Base-by-base conservation (phyloP, 92 coral and sea anemone species). In the Blastomussa wellsi region DNA sequence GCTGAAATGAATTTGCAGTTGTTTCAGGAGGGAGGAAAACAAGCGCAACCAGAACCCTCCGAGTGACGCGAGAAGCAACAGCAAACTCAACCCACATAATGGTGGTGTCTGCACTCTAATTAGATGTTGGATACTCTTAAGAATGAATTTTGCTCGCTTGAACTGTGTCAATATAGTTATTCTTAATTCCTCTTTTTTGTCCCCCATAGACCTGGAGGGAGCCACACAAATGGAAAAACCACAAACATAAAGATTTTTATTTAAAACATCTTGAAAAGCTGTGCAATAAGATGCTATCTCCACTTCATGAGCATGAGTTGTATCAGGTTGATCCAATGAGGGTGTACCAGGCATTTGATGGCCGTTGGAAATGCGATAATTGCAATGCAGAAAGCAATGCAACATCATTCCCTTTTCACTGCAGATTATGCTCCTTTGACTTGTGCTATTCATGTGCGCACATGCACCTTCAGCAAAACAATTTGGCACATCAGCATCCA, bases 301-400 rank as follows among this genome's bases (percentile, higher is more conserved):
- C 94, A 17, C 83, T 88, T 59, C 96, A 93, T 73, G 78, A 52
- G 22, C 96, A 93, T 71, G 80, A 57, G 14, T 85, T 93, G 55
- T 26, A 69, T 13, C 73, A 71, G 68, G 88, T 68, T 7, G 52
- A 93, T 68, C 96, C 96, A 10, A 22, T 55, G 66, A 32, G 16
- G 0, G 87, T 86, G 42, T 94, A 94, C 77, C 68, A 85, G 41
- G 67, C 82, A 19, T 90, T 57, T 82, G 77, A 22, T 24, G 98
- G 98, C 1, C 47, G 88, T 24, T 94, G 98, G 98, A 88, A 82
- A 78, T 94, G 98, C 68, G 98, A 94, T 83, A 79, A 92, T 86
- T 94, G 98, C 41, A 39, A 71, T 26, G 74, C 67, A 64, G 84
- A 92, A 75, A 86, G 81, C 62, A 62, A 29, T 72, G 79, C 78